Evolutionary conservation across 1,140 invertebrate species (phyloP).

Genomic region (Marisa cornuarietis): DNA sequence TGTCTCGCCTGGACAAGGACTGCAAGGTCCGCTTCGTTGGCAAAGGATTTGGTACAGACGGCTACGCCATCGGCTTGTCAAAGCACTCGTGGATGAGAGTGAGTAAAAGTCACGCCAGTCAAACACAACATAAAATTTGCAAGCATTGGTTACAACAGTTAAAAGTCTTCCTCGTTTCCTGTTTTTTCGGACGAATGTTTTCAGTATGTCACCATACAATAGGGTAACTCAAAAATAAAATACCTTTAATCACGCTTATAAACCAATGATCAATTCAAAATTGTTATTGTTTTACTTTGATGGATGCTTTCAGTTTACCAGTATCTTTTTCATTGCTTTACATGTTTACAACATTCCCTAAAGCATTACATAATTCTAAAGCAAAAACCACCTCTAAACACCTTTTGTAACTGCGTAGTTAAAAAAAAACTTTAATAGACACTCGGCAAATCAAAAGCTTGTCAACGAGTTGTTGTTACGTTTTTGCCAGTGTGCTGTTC

Average conservation of each 20-base stretch:
- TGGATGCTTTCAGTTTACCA: no score
- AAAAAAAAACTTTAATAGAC: no score
- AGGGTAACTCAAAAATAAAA: not conserved
- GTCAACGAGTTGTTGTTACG: no score
- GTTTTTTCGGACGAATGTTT: not conserved
- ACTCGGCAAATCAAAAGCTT: no score
- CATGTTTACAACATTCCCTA: no score
- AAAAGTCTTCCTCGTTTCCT: not conserved
- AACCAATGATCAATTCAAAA: not conserved
- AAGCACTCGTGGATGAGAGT: constrained; percentile 31
- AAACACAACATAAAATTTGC: no score
- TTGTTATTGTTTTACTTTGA: not conserved
- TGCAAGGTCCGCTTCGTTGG: constrained; percentile 48
- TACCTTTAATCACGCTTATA: not conserved
- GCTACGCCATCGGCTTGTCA: constrained; percentile 36
- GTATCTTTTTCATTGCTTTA: no score
- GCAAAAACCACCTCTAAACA: no score
- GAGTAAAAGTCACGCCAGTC: not conserved
- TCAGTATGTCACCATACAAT: not conserved
- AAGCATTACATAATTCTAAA: no score
- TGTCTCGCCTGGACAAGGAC: constrained; percentile 43
- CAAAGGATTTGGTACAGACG: constrained; percentile 35
- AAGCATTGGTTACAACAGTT: no score
- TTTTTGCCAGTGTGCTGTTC: no score
- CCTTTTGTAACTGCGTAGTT: no score